Base-by-base conservation (phyloP, 2,888 invertebrate species). In the Pharmacophagus antenor region DNA sequence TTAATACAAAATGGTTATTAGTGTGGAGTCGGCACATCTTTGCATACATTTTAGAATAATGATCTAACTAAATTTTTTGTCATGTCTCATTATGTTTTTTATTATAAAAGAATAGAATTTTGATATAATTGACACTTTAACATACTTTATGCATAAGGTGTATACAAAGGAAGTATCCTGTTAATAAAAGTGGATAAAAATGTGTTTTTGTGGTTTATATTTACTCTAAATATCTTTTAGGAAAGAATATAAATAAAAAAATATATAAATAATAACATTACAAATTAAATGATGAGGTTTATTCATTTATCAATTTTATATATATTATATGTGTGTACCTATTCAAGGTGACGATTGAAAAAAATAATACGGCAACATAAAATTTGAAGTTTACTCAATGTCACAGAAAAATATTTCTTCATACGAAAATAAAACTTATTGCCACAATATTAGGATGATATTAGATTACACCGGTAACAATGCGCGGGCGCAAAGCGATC, bases 401-500 rank as follows among this genome's bases (percentile, higher is more conserved):
- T 55, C 51, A 58, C 46, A 17, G 25, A 23, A 50, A 44, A 22
- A 6, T 7, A 21, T 15, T 23, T 49, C 6, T 37, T 2, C 37
- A 7, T 12, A 17, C 44, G 37, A 58, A 54, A 51, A 23, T 56
- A 31, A 22, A 27, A 58, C 63, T 63, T 62, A 62, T 48, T 42
- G 55, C 50, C 41, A 42, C 15, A 37, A 12, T 21, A 54, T 63
- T 63, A 47, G 41, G 56, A 8, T 37, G 46, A 5, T 52, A 57
- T 55, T 63, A 18, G 51, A 55, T 22, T 25, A 44, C 10, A 5
- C 12, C 18, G 15, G 10, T 2, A 23, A 49, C 22, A 22, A 49
- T 66, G 62, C 63, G 65, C 55, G 56, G 54, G 58, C 58, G 62
- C 60, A 64, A n/a, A 31, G 51, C 51, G 62, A 63, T 59, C 60